Evolutionary conservation across 2,113 vertebrate genomes (phyloP).

Genomic region (Dissostichus mawsoni): DNA sequence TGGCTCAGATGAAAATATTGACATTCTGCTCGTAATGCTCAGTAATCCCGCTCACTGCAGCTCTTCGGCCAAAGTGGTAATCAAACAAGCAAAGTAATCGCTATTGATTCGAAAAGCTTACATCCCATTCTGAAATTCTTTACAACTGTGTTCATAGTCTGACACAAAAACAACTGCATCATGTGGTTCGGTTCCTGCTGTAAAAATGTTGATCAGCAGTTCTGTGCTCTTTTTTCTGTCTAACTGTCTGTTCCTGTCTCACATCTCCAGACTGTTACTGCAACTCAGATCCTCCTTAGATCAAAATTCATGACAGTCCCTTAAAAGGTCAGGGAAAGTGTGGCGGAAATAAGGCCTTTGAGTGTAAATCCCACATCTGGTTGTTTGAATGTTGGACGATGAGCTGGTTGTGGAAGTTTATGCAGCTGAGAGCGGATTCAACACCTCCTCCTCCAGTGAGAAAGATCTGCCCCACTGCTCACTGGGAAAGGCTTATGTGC

Average conservation of each 20-base stretch:
- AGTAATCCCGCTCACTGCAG: conserved; percentile 48
- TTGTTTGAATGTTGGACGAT: conserved; percentile 65
- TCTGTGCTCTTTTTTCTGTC: conserved; percentile 46
- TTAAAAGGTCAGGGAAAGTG: conserved; percentile 39
- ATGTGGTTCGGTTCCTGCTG: conserved; percentile 55
- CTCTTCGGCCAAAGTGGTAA: conserved; percentile 40
- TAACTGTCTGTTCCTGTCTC: conserved; percentile 48
- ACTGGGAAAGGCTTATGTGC: conserved; percentile 57
- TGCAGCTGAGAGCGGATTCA: conserved; percentile 71
- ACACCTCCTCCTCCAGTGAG: conserved; percentile 44
- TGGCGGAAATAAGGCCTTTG: conserved; percentile 40
- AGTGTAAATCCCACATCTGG: conserved; percentile 72
- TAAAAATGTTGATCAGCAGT: conserved; percentile 58
- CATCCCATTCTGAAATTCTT: conserved; percentile 51
- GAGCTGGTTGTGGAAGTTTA: conserved; percentile 74
- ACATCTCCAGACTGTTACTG: conserved; percentile 35
- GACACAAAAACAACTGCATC: conserved; percentile 39
- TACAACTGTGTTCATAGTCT: conserved; percentile 36
- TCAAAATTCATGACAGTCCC: conserved; percentile 7
- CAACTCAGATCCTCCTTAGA: conserved; percentile 23
- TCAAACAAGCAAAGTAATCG: conserved; percentile 44
- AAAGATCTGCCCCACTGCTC: conserved; percentile 46
- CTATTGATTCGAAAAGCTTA: conserved; percentile 65
- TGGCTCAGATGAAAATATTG: conserved; percentile 55
- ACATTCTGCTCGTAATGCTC: conserved; percentile 45